Percentiles rank a stretch among this genome's conserved stretches.
Evolutionary conservation across 23 tunicate genomes (phyloP).

Genomic region (Diplosoma virens): DNA sequence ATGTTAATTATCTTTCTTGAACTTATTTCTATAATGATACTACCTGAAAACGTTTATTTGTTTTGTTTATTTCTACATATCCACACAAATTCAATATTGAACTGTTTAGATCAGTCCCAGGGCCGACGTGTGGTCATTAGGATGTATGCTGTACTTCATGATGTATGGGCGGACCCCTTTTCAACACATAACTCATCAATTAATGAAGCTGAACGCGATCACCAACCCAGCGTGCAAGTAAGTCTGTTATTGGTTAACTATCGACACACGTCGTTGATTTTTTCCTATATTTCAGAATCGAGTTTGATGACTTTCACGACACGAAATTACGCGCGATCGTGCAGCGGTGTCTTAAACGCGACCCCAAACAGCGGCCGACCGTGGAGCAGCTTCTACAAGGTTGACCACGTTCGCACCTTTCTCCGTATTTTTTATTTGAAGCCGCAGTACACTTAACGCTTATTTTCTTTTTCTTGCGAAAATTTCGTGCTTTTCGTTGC

Average conservation of each 20-base stretch:
- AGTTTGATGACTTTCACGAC: constrained; percentile 52
- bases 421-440: too few relatives aligned
- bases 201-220: constrained; percentile 61
- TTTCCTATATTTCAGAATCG: constrained; percentile 36
- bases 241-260: neutral
- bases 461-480: too few relatives aligned
- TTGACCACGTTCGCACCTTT: too few relatives aligned
- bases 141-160: constrained; percentile 82
- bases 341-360: constrained; percentile 46
- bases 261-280: neutral
- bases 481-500: too few relatives aligned
- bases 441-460: too few relatives aligned
- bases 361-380: constrained; percentile 75
- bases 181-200: constrained; percentile 75
- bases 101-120: constrained; percentile 63
- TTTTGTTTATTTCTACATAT: too few relatives aligned
- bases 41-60: too few relatives aligned
- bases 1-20: too few relatives aligned
- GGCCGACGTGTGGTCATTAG: constrained; percentile 91
- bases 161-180: constrained; percentile 90
- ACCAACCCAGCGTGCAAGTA: constrained; percentile 59
- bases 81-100: too few relatives aligned
- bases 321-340: constrained; percentile 37
- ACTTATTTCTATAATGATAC: too few relatives aligned
- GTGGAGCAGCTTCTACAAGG: constrained; percentile 56